Conservation (phyloP, 2,113 vertebrate genomes). For the Sander lucioperca region DNA sequence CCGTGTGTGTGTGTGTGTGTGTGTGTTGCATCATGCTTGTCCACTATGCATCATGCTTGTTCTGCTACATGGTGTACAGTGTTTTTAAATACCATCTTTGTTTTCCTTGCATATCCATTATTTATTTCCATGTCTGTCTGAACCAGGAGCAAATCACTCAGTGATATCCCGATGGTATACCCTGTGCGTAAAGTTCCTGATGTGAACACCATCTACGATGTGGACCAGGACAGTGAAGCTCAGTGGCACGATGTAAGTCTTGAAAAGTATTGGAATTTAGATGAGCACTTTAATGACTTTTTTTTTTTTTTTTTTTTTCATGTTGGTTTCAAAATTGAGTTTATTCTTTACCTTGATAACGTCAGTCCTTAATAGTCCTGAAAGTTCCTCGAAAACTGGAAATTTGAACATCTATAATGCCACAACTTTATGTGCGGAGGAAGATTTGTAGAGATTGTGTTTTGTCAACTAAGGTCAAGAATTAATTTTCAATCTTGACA, state of each 20-base stretch:
- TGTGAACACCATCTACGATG: constrained; percentile 30
- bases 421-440: not conserved
- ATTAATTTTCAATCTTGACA: not conserved
- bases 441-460: not conserved
- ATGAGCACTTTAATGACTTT: not conserved
- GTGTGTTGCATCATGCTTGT: too few relatives aligned
- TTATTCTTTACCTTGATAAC: not conserved
- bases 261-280: not conserved
- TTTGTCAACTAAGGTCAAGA: not conserved
- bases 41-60: not conserved
- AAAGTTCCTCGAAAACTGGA: too few relatives aligned
- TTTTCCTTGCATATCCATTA: not conserved
- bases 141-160: constrained; percentile 94
- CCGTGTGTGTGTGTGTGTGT: not conserved
- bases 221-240: constrained; percentile 86
- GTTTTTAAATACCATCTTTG: not conserved
- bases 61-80: constrained; percentile 3
- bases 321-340: not conserved
- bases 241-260: constrained; percentile 94
- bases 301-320: not conserved
- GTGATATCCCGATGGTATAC: constrained; percentile 88
- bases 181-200: constrained; percentile 62
- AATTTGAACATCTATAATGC: not conserved
- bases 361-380: not conserved
- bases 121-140: constrained; percentile 40